Conservation (phyloP, 2,113 vertebrate genomes). For the Trematomus loennbergii region DNA sequence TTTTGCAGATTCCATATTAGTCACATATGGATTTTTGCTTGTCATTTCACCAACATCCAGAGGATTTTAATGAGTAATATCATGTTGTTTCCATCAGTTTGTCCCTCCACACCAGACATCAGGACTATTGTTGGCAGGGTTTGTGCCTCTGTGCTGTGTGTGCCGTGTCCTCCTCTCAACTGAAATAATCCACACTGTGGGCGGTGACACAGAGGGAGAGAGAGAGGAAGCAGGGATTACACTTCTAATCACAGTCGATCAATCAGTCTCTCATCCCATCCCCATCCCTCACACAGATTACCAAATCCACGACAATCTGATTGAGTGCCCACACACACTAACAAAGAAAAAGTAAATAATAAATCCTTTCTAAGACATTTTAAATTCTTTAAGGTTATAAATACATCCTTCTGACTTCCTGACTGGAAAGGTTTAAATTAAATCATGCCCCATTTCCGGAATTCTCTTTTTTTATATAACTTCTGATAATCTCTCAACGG, state of each 20-base stretch:
- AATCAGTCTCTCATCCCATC: slow-evolving; percentile 40
- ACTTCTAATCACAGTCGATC: slow-evolving; percentile 51
- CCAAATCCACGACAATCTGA: slow-evolving; percentile 46
- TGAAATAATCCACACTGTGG: slow-evolving; percentile 70
- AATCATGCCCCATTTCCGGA: not conserved
- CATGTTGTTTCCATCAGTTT: not conserved
- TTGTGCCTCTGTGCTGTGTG: not conserved
- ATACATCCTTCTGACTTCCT: not conserved
- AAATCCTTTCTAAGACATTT: not conserved
- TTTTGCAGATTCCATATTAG: slow-evolving; percentile 20
- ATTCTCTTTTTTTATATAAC: not conserved
- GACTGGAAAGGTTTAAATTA: not conserved
- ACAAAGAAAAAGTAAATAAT: not conserved
- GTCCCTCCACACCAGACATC: slow-evolving; percentile 7
- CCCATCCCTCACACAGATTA: slow-evolving; percentile 16
- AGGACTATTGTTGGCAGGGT: slow-evolving; percentile 3
- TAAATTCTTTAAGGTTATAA: not conserved
- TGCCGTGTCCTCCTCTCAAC: slow-evolving; percentile 4
- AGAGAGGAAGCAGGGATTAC: slow-evolving; percentile 53
- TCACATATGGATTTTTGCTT: slow-evolving; percentile 3
- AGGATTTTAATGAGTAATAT: not conserved
- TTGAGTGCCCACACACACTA: not conserved
- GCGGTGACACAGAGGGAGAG: slow-evolving; percentile 20
- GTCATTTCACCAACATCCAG: not conserved
- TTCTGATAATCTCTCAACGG: not conserved